These are phyloP conservation scores for Drosophila nr. perissopoda DNA, from an alignment of 2,888 invertebrate species.

Conservation along the genomic window DNA sequence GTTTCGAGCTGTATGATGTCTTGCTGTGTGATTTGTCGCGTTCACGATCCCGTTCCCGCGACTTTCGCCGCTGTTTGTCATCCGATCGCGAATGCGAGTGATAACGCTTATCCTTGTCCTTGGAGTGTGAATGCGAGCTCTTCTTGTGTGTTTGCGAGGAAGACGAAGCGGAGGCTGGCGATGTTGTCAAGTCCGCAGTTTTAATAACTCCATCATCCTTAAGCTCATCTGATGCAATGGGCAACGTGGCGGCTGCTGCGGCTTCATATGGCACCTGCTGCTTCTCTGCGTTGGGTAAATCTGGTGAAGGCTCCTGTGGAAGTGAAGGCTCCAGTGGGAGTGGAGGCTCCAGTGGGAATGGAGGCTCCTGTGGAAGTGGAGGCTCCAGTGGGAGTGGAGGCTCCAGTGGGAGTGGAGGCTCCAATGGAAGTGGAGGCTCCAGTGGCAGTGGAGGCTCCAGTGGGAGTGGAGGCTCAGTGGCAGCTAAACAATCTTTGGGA, in stretches of 20 bases:
- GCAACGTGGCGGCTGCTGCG: background rate
- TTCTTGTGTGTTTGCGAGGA: constrained; percentile 77
- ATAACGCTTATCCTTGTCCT: constrained; percentile 53
- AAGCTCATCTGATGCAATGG: constrained; percentile 8
- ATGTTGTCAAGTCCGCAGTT: constrained; percentile 38
- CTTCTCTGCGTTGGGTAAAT: constrained; percentile 6
- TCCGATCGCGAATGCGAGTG: constrained; percentile 52
- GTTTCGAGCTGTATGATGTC: constrained; percentile 69
- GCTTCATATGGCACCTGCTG: background rate
- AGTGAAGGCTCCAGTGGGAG: background rate
- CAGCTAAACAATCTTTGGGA: constrained; percentile 15
- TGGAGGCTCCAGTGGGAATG: background rate
- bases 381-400: constrained; percentile 6
- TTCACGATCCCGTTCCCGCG: constrained; percentile 52
- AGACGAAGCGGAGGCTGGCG: constrained; percentile 66
- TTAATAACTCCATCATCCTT: constrained; percentile 45
- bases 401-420: background rate
- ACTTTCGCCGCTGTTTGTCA: constrained; percentile 57
- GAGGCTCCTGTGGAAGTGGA: constrained; percentile 11
- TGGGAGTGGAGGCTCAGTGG: background rate
- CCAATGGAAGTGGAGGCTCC: background rate
- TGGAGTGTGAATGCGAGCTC: constrained; percentile 40
- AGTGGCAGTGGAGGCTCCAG: constrained; percentile 6
- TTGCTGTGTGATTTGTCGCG: constrained; percentile 63
- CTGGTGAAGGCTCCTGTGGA: constrained; percentile 15